Evolutionary conservation across 2,888 invertebrate genomes (phyloP), one percentile per base, ranked within the genome.

Genomic region (Pachydiplax longipennis): DNA sequence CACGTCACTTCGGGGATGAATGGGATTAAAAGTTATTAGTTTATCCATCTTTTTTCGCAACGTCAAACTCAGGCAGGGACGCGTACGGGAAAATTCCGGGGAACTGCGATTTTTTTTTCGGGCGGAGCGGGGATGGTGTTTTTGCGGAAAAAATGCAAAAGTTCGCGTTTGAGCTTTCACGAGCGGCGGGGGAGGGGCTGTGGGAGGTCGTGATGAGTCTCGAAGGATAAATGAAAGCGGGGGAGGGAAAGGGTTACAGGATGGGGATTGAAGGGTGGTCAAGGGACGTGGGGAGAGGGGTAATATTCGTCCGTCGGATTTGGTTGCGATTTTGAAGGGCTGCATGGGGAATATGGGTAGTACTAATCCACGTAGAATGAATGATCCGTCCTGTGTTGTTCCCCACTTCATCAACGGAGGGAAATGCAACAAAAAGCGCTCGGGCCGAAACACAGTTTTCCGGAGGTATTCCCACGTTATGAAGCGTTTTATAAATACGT

Each of bases 21-120:
- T 87, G 87, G 87, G 87, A 87, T 87, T 87, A 87, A 87, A 87
- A 87, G 87, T 87, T 87, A 87, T 87, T 87, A 87, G 87, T 87
- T 87, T 87, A 87, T 61, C 87, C 87, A 87, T 87, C 87, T 87
- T 87, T 87, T 87, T 87, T 87, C 87, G 58, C 58, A 87, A 87
- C 87, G 87, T 87, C 87, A 87, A 87, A 87, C 37, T 25, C 87
- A 87, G 53, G 83, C 83, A 53, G 87, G 87, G 58, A 61, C 53
- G 58, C 58, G 61, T 4, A 53, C 35, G 5, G 82, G 48, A 82
- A 44, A 82, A n/a, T 44, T 40, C n/a, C 53, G 53, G 87, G n/a
- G 61, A 3, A n/a, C 58, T 4, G 61, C 37, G 61, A 6, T 37
- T 87, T 87, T 65, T n/a, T n/a, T 48, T 61, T 87, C 37, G n/a